Percentiles rank a stretch among this genome's conserved stretches.
Evolutionary conservation across 2,797 vertebrate genomes (phyloP).

Genomic region (Poeciliopsis gracilis): DNA sequence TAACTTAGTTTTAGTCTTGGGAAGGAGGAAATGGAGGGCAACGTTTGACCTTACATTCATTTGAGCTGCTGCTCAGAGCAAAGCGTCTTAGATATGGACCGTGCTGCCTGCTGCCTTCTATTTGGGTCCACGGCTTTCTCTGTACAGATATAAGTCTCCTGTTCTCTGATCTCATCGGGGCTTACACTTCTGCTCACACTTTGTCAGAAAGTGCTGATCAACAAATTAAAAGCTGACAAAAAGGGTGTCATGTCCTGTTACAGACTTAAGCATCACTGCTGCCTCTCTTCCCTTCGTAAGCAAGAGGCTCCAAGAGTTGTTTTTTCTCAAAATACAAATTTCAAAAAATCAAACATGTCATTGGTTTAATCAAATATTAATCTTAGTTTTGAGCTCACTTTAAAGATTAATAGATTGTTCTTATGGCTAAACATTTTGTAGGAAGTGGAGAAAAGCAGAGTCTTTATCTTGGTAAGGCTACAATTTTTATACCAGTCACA

Average conservation of each 20-base stretch:
- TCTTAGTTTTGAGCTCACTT: not conserved
- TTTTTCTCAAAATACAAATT: not conserved
- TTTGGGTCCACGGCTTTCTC: not conserved
- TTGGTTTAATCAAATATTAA: not conserved
- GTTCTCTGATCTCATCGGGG: not conserved
- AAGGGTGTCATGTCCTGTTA: not conserved
- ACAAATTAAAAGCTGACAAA: not conserved
- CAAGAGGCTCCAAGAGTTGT: not conserved
- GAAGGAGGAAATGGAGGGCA: not conserved
- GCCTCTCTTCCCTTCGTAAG: not conserved
- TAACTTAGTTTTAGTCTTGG: not conserved
- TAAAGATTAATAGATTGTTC: not conserved
- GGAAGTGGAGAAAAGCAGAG: not conserved
- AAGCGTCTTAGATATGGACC: not conserved
- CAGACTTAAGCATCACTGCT: not conserved
- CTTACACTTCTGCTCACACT: not conserved
- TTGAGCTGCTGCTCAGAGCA: not conserved
- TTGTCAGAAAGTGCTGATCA: not conserved
- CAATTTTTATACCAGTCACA: not conserved
- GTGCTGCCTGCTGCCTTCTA: not conserved
- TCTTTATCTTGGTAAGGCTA: not conserved
- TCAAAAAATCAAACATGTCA: not conserved
- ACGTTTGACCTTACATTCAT: not conserved
- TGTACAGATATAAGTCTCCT: not conserved
- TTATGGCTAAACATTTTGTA: not conserved